Evolutionary conservation across 2,888 invertebrate genomes (phyloP), one percentile per base, ranked within the genome.

Genomic region (Drosophila birchii): DNA sequence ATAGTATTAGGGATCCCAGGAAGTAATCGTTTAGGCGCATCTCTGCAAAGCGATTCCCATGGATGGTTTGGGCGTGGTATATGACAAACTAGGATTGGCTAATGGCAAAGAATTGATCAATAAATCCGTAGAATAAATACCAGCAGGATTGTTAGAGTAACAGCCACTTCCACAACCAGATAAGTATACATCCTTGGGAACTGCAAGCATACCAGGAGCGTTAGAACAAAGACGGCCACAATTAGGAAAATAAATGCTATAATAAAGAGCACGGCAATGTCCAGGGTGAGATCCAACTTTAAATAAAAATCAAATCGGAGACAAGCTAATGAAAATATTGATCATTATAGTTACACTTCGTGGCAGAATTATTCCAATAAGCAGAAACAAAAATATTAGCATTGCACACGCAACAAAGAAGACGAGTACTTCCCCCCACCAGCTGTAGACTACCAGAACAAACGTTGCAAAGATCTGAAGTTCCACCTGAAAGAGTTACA

Each of bases 251-350:
- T 7, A 7, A 83, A 86, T 7, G 55, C 70, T 4, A 73, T 1
- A 16, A 83, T 84, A n/a, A 83, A 83, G 8, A 83, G n/a, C 1
- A 81, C 11, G 5, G 86, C 86, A 12, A 83, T 73, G 55, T 86
- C 80, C 44, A 79, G 26, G 12, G 82, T 83, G 0, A 83, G 76
- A 49, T 83, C 82, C 41, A 71, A 9, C 82, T 83, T 3, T 11
- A 43, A 36, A 12, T 8, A 32, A 16, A 41, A 4, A 18, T 7
- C 0, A 34, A 7, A 44, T 12, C 20, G 11, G 7, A 29, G 0
- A 51, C 16, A 41, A 8, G 1, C 14, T 2, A 12, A 5, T 26
- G 7, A 0, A 16, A 7, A 6, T 11, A 0, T 8, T 9, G 9
- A 5, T 14, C 6, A 8, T 29, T 29, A 0, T 20, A 1, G 2